Percentiles rank a stretch among this genome's conserved stretches.
phyloP scores from a whole-genome alignment of 2,797 vertebrate genomes.

The Acridotheres tristis region DNA sequence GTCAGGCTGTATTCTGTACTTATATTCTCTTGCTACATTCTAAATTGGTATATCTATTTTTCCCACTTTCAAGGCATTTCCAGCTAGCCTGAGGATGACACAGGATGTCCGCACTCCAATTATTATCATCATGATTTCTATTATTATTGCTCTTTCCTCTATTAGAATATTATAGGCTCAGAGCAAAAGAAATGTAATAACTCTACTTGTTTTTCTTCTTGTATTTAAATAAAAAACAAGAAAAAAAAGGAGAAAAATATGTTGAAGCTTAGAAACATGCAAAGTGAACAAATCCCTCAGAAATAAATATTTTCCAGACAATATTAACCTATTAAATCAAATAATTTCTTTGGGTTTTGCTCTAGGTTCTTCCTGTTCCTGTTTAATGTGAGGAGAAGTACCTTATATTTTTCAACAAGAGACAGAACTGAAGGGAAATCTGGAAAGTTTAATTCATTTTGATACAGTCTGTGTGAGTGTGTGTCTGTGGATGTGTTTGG shows the following conservation, averaged over 20 bases:
- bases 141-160: neutral
- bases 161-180: neutral
- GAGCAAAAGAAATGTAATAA: neutral
- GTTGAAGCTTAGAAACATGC: neutral
- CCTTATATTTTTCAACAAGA: neutral
- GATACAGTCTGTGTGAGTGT: neutral
- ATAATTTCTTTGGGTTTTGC: neutral
- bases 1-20: neutral
- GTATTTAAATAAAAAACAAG: neutral
- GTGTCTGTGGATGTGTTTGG: neutral
- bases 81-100: neutral
- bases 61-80: neutral
- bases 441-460: neutral
- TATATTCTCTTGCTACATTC: neutral
- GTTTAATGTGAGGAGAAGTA: neutral
- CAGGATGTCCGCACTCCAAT: neutral
- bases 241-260: neutral
- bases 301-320: neutral
- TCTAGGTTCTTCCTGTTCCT: neutral
- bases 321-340: neutral
- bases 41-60: neutral
- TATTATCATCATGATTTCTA: neutral
- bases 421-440: neutral
- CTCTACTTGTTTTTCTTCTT: neutral
- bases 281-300: neutral